Evolutionary conservation across 2,888 invertebrate genomes (phyloP).

Genomic region (Caenorhabditis sulstoni): DNA sequence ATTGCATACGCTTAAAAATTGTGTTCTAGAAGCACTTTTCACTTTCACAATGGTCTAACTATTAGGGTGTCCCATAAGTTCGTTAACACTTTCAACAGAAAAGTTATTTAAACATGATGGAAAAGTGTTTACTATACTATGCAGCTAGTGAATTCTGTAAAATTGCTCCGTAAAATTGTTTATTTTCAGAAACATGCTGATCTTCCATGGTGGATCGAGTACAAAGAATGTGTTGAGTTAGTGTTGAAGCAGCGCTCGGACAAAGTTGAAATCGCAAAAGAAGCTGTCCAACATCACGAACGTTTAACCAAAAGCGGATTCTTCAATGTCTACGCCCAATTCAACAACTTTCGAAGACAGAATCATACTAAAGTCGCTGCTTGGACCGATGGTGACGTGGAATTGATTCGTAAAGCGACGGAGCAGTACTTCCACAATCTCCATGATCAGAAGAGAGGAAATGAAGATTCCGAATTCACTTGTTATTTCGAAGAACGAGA

Average conservation of each 20-base stretch:
- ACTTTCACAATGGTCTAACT: too few relatives aligned
- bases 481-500: constrained; percentile 36
- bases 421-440: constrained; percentile 40
- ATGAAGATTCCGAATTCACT: constrained; percentile 43
- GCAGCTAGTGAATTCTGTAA: background rate
- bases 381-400: constrained; percentile 46
- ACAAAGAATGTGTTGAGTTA: constrained; percentile 42
- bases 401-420: constrained; percentile 39
- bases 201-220: constrained; percentile 38
- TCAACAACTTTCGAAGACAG: constrained; percentile 32
- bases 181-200: constrained; percentile 51
- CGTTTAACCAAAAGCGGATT: constrained; percentile 39
- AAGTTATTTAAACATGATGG: too few relatives aligned
- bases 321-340: constrained; percentile 45
- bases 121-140: background rate
- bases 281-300: constrained; percentile 47
- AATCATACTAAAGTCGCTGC: constrained; percentile 44
- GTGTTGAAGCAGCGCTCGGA: constrained; percentile 26
- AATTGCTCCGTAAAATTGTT: constrained; percentile 6
- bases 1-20: too few relatives aligned
- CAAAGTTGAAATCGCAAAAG: constrained; percentile 39
- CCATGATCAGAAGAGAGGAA: constrained; percentile 46
- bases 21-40: too few relatives aligned
- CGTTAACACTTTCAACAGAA: too few relatives aligned
- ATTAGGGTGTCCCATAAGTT: too few relatives aligned